Evolutionary conservation across 2,797 vertebrate species (phyloP), one percentile per base, ranked within the genome.

Genomic region (Semaprochilodus insignis): DNA sequence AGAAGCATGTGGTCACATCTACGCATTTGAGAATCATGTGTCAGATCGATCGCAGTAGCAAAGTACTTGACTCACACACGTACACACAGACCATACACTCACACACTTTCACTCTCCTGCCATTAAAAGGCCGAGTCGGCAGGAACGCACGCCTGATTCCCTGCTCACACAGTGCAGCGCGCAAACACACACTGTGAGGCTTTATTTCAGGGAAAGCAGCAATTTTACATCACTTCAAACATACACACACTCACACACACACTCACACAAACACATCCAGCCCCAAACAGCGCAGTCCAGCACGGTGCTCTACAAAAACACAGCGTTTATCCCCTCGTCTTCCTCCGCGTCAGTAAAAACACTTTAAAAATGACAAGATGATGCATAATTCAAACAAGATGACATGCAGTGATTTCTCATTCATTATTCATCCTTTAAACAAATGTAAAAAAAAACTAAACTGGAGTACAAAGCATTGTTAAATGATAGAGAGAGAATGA

Each of bases 41-140:
- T 83, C 82, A 69, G n/a, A 69, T 85, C 62, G 31, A 81, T 78
- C 60, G 74, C 60, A 77, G 74, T 67, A 70, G 74, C 67, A 81
- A 78, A 73, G 74, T 79, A 81, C 78, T 77, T 77, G 78, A 85
- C 78, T 81, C 55, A 54, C 67, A 74, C 69, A 78, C 27, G 77
- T 72, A 78, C 81, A 80, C 40, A 63, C 57, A 77, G 21, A 63
- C 51, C 74, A 77, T 16, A 65, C 74, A 77, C 59, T 34, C 60
- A 67, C 67, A 73, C 34, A 16, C 31, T 6, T 48, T 62, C 51
- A 69, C 23, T 78, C 67, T 71, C 23, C 40, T 25, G 15, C 34
- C 76, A 73, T 74, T 74, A 60, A 74, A 78, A 78, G 62, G 77
- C 74, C 69, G 48, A 66, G 60, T 63, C 16, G 23, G 51, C 76